Evolutionary conservation across 2,888 invertebrate genomes (phyloP).

Genomic region (Cyclophora punctaria): DNA sequence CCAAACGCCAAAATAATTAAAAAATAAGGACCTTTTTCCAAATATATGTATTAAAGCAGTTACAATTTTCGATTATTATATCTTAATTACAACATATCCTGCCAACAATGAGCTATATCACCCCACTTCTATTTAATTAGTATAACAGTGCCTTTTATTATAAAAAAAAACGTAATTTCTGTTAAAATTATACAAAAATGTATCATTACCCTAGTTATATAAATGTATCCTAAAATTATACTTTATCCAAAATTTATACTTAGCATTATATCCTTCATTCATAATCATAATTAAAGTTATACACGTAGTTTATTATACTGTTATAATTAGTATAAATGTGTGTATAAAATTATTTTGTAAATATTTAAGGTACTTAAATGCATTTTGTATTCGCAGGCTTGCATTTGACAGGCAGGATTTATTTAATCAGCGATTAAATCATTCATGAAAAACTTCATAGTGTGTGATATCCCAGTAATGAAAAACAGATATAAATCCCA

Average conservation of each 20-base stretch:
- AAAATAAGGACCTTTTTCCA: not conserved
- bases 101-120: slow-evolving; percentile 5
- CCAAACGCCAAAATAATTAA: too few relatives aligned
- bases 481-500: too few relatives aligned
- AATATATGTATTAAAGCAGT: slow-evolving; percentile 14
- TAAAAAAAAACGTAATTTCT: too few relatives aligned
- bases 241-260: not conserved
- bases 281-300: slow-evolving; percentile 6
- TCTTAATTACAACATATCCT: slow-evolving; percentile 10
- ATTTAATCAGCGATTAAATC: too few relatives aligned
- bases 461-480: too few relatives aligned
- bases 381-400: slow-evolving; percentile 10
- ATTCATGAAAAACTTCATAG: too few relatives aligned
- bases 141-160: slow-evolving; percentile 53
- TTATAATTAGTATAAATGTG: not conserved
- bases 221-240: too few relatives aligned
- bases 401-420: too few relatives aligned
- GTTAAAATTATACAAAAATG: slow-evolving; percentile 2
- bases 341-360: slow-evolving; percentile 2
- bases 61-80: slow-evolving; percentile 13
- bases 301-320: not conserved
- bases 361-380: slow-evolving; percentile 7
- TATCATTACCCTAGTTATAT: slow-evolving; percentile 4
- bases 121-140: slow-evolving; percentile 6
- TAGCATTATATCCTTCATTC: slow-evolving; percentile 5